These are phyloP conservation scores for Crotalus helleri DNA, from an alignment of 2,113 vertebrate genomes.

Conservation along the genomic window DNA sequence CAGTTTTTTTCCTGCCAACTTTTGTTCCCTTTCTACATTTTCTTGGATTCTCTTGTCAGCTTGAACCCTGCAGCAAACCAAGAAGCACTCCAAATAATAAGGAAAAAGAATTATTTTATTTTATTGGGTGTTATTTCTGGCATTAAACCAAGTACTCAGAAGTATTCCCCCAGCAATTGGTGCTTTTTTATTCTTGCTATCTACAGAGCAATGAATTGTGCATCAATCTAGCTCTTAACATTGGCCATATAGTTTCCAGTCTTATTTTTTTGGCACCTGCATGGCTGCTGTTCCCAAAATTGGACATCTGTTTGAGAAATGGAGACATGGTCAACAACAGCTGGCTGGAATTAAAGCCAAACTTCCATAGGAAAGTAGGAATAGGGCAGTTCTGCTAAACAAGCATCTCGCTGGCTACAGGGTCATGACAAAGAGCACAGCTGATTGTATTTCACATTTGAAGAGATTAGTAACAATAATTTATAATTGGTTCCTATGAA, in stretches of 20 bases:
- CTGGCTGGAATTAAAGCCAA: background rate
- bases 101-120: background rate
- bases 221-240: background rate
- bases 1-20: background rate
- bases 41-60: conserved; percentile 21
- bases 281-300: background rate
- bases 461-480: background rate
- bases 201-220: background rate
- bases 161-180: background rate
- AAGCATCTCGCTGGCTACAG: background rate
- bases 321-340: background rate
- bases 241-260: background rate
- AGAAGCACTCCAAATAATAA: background rate
- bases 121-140: background rate
- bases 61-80: background rate
- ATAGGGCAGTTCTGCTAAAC: background rate
- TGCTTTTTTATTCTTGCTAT: background rate
- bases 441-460: background rate
- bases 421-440: background rate
- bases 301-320: background rate
- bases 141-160: background rate
- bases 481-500: background rate
- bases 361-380: background rate
- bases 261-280: background rate
- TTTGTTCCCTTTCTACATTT: background rate